Conservation (phyloP, 1,140 invertebrate species). For the Hormaphis cornu region DNA sequence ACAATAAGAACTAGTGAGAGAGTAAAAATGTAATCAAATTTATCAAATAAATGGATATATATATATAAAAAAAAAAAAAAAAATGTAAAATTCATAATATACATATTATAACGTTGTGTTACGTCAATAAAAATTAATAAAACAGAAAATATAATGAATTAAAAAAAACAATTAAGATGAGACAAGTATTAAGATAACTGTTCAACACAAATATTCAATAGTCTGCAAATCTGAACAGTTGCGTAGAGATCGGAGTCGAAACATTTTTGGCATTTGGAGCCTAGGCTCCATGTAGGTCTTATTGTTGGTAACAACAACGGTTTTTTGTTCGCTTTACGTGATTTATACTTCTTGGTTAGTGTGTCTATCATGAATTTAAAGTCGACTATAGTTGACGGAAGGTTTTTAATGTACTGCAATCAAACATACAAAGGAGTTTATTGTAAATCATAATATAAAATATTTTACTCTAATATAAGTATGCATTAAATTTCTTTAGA, state of each 20-base stretch:
- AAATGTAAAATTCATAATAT: no score
- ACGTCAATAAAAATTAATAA: no score
- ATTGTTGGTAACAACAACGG: neutral
- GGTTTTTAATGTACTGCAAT: slow-evolving; percentile 2
- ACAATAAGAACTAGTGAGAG: no score
- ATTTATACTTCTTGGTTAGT: neutral
- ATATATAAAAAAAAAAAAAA: no score
- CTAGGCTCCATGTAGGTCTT: slow-evolving; percentile 6
- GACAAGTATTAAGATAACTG: neutral
- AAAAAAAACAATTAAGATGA: no score
- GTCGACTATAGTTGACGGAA: neutral
- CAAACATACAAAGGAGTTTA: neutral
- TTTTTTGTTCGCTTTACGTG: neutral
- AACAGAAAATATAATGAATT: no score
- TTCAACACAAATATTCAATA: neutral
- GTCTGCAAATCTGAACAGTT: slow-evolving; percentile 1
- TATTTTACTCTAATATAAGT: no score
- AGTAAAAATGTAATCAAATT: no score
- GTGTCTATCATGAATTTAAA: slow-evolving; percentile 8
- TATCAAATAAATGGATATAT: no score
- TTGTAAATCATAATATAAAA: no score
- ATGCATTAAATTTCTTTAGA: no score
- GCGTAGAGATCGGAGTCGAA: slow-evolving; percentile 17
- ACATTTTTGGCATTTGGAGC: slow-evolving; percentile 23
- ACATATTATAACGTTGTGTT: no score